A percentile compares a stretch with the other conserved stretches of the same genome.
Conservation (phyloP, 2,888 invertebrate genomes). For the Dioctria rufipes region DNA sequence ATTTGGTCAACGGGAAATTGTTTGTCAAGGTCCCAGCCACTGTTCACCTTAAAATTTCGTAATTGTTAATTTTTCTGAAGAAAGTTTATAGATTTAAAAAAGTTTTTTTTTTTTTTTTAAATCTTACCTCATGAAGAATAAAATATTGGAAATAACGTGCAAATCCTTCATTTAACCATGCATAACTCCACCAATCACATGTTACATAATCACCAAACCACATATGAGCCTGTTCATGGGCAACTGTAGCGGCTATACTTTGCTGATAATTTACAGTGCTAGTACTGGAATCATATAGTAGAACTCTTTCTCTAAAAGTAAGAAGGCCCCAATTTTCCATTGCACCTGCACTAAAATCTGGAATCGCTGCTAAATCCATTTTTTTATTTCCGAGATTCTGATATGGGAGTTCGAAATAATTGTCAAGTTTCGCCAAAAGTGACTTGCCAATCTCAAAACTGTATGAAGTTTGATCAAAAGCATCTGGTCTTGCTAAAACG, state of each 20-base stretch:
- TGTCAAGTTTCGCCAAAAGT: constrained; percentile 73
- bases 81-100: not conserved
- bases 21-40: constrained; percentile 76
- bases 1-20: constrained; percentile 82
- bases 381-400: constrained; percentile 76
- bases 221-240: constrained; percentile 79
- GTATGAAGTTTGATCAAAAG: constrained; percentile 78
- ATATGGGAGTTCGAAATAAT: constrained; percentile 76
- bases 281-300: not conserved
- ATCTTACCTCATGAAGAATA: constrained; percentile 70
- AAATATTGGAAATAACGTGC: constrained; percentile 82
- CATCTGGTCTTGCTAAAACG: constrained; percentile 80
- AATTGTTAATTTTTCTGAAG: not conserved
- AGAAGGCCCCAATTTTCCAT: constrained; percentile 96
- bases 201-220: constrained; percentile 87
- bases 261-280: constrained; percentile 14
- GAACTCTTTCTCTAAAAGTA: constrained; percentile 74
- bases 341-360: constrained; percentile 87
- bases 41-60: constrained; percentile 73
- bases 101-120: not conserved
- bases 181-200: constrained; percentile 77
- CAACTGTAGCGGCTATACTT: constrained; percentile 75
- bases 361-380: constrained; percentile 88
- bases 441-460: constrained; percentile 76
- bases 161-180: constrained; percentile 79